These are phyloP conservation scores for Chloroceryle amazona DNA, from an alignment of 2,797 vertebrate species.

Conservation along the genomic window DNA sequence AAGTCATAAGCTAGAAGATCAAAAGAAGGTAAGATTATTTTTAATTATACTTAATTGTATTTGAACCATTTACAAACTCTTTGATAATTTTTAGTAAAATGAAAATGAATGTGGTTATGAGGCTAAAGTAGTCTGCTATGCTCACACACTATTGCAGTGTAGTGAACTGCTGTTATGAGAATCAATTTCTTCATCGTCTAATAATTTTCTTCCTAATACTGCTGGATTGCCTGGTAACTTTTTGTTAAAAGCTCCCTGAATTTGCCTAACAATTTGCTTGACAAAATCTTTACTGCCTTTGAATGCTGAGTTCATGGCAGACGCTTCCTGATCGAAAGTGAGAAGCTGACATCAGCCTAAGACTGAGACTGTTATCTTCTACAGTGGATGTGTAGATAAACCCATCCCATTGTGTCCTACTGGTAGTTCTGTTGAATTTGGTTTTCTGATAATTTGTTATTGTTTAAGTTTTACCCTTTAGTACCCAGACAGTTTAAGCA, in stretches of 20 bases:
- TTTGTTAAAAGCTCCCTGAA: neutral
- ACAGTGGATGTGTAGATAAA: neutral
- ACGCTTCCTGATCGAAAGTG: neutral
- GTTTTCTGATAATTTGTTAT: neutral
- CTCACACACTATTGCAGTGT: neutral
- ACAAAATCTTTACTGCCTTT: neutral
- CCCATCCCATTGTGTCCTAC: neutral
- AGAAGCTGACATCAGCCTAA: neutral
- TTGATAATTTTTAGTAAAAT: conserved; percentile 18
- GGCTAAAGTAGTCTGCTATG: neutral
- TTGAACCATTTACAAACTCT: neutral
- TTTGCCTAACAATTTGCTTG: conserved; percentile 13
- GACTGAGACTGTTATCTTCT: neutral
- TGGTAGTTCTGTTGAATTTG: neutral
- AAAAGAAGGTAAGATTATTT: conserved; percentile 92
- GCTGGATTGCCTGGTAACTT: neutral
- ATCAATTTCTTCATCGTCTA: neutral
- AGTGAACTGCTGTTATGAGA: neutral
- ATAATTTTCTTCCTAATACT: conserved; percentile 19
- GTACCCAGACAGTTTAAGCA: neutral
- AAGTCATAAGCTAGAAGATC: conserved; percentile 98
- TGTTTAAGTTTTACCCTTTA: neutral
- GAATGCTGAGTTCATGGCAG: neutral
- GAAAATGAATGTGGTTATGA: conserved; percentile 4
- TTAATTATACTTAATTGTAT: conserved; percentile 1